Percentiles rank a stretch among this genome's conserved stretches.
Conservation (phyloP, 2,113 vertebrate species). For the Hirundichthys speculiger region DNA sequence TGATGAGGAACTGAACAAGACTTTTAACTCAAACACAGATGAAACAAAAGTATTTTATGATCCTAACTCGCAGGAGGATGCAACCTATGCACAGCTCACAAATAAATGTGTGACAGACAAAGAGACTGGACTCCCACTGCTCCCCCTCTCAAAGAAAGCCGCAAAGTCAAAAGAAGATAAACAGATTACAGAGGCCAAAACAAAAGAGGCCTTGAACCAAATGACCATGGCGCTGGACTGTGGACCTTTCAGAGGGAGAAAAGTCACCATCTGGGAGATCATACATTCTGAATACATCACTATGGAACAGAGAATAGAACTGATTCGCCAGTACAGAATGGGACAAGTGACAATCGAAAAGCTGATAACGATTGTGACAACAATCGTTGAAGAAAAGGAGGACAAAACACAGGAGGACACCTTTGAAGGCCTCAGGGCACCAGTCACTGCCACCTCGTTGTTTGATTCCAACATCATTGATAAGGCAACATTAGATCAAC, state of each 20-base stretch:
- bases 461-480: constrained; percentile 87
- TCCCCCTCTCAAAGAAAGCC: constrained; percentile 86
- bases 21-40: constrained; percentile 72
- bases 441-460: constrained; percentile 86
- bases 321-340: constrained; percentile 89
- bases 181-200: constrained; percentile 83
- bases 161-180: constrained; percentile 82
- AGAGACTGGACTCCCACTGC: constrained; percentile 85
- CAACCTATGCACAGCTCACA: constrained; percentile 86
- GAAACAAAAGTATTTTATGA: constrained; percentile 85
- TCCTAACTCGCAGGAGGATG: constrained; percentile 82
- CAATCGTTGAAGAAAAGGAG: constrained; percentile 88
- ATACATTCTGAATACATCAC: constrained; percentile 94
- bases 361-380: constrained; percentile 90
- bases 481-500: constrained; percentile 84
- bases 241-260: constrained; percentile 88
- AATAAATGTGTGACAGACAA: constrained; percentile 84
- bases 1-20: constrained; percentile 80
- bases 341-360: constrained; percentile 93
- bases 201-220: constrained; percentile 86
- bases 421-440: constrained; percentile 88
- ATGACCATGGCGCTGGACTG: constrained; percentile 83
- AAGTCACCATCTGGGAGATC: constrained; percentile 92
- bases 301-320: constrained; percentile 87
- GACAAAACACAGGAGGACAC: constrained; percentile 80